These are phyloP conservation scores for Andricus grossulariae DNA, from an alignment of 1,140 invertebrate species.

Conservation along the genomic window DNA sequence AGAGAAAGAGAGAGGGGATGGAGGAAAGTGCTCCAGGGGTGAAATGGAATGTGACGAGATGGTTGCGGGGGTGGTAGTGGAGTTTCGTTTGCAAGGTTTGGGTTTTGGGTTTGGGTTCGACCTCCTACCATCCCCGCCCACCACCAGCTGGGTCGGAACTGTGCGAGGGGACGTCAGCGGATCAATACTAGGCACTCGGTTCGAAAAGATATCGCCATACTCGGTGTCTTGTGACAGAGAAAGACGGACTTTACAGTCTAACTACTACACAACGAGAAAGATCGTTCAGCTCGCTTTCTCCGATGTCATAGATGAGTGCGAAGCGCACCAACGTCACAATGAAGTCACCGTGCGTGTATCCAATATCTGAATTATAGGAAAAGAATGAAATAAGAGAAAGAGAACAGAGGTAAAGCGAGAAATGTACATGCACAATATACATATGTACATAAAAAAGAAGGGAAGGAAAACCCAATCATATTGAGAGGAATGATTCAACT, in stretches of 20 bases:
- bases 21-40: conserved; percentile 48
- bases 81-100: conserved; percentile 46
- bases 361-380: conserved; percentile 33
- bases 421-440: background rate
- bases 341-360: background rate
- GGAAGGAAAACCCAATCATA: too few relatives aligned
- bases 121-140: conserved; percentile 38
- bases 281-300: conserved; percentile 10
- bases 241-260: background rate
- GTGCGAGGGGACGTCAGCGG: conserved; percentile 48
- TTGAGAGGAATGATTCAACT: too few relatives aligned
- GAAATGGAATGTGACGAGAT: conserved; percentile 53
- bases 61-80: conserved; percentile 45
- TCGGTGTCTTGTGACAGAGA: background rate
- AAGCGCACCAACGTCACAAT: background rate
- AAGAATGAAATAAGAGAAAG: conserved; percentile 33
- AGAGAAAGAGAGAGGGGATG: conserved; percentile 4
- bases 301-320: background rate
- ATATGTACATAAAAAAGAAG: background rate
- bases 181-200: conserved; percentile 58
- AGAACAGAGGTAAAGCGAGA: background rate
- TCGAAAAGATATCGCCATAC: conserved; percentile 41
- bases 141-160: conserved; percentile 44
- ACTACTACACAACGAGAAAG: background rate
- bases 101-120: conserved; percentile 57